A percentile compares a stretch with the other conserved stretches of the same genome.
Conservation (phyloP, 2,113 vertebrate genomes). For the Hemiprocne comata region DNA sequence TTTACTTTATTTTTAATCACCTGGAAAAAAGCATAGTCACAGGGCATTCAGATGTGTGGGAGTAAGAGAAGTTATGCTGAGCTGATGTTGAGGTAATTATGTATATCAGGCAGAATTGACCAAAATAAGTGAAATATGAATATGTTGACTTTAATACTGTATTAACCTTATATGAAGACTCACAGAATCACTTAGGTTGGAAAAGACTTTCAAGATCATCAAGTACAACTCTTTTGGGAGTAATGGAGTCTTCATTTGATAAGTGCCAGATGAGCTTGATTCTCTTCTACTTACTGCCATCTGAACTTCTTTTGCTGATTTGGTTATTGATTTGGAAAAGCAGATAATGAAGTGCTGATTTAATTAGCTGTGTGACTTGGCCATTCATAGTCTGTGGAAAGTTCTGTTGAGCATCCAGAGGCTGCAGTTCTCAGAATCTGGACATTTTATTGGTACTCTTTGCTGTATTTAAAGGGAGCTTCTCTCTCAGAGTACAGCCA, state of each 20-base stretch:
- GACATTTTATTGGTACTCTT: neutral
- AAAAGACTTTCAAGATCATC: too few species aligned
- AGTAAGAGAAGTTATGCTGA: neutral
- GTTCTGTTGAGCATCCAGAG: neutral
- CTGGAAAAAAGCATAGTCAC: neutral
- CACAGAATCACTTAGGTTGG: too few species aligned
- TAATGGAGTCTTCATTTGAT: neutral
- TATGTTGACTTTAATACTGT: neutral
- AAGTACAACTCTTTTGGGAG: neutral
- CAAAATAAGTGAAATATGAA: neutral
- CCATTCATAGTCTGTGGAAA: neutral
- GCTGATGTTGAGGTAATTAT: neutral
- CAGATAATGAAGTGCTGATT: neutral
- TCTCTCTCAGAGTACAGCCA: neutral
- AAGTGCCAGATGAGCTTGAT: neutral
- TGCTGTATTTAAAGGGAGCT: neutral
- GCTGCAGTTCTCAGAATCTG: neutral
- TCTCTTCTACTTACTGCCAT: neutral
- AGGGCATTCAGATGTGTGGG: neutral
- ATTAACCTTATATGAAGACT: neutral
- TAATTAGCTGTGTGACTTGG: neutral
- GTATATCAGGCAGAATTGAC: neutral
- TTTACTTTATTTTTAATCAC: neutral
- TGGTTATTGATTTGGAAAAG: neutral
- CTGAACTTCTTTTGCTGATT: neutral